Base-by-base conservation (phyloP, 2,797 vertebrate genomes). In the Esox lucius region DNA sequence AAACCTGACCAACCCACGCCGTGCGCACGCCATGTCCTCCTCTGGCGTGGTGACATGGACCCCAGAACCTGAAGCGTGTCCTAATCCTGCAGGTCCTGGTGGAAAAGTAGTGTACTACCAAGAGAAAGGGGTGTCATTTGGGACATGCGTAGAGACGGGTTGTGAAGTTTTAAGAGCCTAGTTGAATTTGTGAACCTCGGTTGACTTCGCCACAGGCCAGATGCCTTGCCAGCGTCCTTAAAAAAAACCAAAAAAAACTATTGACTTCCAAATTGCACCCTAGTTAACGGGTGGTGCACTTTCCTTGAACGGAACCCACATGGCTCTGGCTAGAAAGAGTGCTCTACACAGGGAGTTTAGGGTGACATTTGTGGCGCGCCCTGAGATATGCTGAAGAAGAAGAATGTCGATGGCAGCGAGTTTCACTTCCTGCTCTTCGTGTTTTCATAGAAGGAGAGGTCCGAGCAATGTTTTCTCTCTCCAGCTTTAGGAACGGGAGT, bases 161-260 rank as follows among this genome's bases (percentile, higher is more conserved):
- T 26, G 15, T 15, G 61, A 31, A 64, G 26, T 28, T 7, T 64
- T 28, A 3, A 46, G 62, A 24, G 15, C 73, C 70, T 28, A 22
- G 28, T 7, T 19, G 16, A 53, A 53, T 53, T 19, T 28, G 61
- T 42, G 39, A 62, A 75, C 75, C 26, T 17, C 12, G 28, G 42
- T 79, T 79, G 5, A 42, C 28, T 74, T 71, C 51, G 5, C 68
- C 73, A 31, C 39, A 1, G 39, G 42, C 35, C 31, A 56, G 59
- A 70, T 62, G 24, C 56, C 62, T 72, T 48, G 17, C 22, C 56
- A 28, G n/a, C 16, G 35, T 39, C 35, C 7, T 39, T 39, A 39
- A 31, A n/a, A n/a, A n/a, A n/a, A n/a, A n/a, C n/a, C 48, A 12
- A n/a, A 24, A 73, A 66, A 11, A 51, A 7, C 19, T 51, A 16